Conservation (phyloP, 2,888 invertebrate species). For the Scaptomyza polygonia region DNA sequence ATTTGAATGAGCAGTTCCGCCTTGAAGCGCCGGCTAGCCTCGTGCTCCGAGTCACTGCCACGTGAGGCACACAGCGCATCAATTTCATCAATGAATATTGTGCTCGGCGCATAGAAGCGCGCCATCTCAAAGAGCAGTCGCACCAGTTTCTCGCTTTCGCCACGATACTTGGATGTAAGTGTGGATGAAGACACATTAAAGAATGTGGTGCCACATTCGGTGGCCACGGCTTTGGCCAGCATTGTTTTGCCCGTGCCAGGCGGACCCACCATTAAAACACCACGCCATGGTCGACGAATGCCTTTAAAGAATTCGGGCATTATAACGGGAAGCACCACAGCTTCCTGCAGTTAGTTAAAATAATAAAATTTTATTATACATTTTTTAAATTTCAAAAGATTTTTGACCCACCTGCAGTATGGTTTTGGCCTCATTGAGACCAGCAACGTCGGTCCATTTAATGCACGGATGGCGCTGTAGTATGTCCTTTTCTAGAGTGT, state of each 20-base stretch:
- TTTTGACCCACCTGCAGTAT: constrained; percentile 85
- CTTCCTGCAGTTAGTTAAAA: constrained; percentile 86
- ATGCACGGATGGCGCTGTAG: constrained; percentile 92
- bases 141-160: constrained; percentile 95
- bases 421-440: constrained; percentile 90
- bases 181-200: constrained; percentile 95
- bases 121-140: constrained; percentile 95
- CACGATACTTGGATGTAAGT: constrained; percentile 94
- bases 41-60: constrained; percentile 94
- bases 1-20: constrained; percentile 95
- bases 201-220: constrained; percentile 94
- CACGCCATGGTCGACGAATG: constrained; percentile 91
- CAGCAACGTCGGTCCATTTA: constrained; percentile 92
- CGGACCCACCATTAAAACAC: constrained; percentile 84
- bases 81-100: constrained; percentile 96
- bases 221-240: constrained; percentile 94
- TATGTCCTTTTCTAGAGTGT: constrained; percentile 93
- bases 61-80: constrained; percentile 93
- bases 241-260: constrained; percentile 92
- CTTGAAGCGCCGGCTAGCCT: constrained; percentile 93
- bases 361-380: neutral
- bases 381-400: neutral
- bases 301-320: constrained; percentile 96
- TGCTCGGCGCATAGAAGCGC: constrained; percentile 93
- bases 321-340: constrained; percentile 93